Evolutionary conservation across 2,888 invertebrate species (phyloP).

Genomic region (Leptinotarsa tumamoca): DNA sequence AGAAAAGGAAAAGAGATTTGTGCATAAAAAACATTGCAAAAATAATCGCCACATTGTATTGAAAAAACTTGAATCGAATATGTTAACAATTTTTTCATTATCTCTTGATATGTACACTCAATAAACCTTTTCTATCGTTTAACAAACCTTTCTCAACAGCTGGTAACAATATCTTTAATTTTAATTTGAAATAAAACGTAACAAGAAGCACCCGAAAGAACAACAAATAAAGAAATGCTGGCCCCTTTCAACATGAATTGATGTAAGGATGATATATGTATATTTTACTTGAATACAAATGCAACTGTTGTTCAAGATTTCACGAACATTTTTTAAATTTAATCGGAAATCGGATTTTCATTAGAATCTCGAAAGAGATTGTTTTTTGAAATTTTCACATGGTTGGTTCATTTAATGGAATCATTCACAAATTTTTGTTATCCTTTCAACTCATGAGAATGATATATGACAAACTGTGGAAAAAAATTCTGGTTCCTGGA

Average conservation of each 20-base stretch:
- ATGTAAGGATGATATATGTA: slow-evolving; percentile 24
- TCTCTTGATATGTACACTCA: slow-evolving; percentile 26
- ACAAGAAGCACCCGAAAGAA: slow-evolving; percentile 26
- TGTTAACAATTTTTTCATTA: slow-evolving; percentile 4
- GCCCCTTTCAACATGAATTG: slow-evolving; percentile 41
- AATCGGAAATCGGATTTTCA: too few relatives aligned
- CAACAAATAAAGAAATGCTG: slow-evolving; percentile 34
- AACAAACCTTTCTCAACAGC: slow-evolving; percentile 14
- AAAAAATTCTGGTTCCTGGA: too few relatives aligned
- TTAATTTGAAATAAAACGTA: slow-evolving; percentile 27
- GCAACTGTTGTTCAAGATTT: not conserved
- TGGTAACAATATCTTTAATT: slow-evolving; percentile 11
- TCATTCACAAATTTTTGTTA: too few relatives aligned
- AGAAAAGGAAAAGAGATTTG: slow-evolving; percentile 9
- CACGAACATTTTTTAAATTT: not conserved
- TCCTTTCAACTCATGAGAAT: too few relatives aligned
- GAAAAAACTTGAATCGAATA: not conserved
- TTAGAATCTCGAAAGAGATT: too few relatives aligned
- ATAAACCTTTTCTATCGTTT: slow-evolving; percentile 5
- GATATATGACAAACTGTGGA: too few relatives aligned
- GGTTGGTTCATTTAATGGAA: not conserved
- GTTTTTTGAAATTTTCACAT: not conserved
- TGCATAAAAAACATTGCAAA: slow-evolving; percentile 11
- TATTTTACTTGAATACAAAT: not conserved
- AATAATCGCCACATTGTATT: slow-evolving; percentile 14